Conservation (phyloP, 1,140 invertebrate genomes). For the Cotesia vestalis region DNA sequence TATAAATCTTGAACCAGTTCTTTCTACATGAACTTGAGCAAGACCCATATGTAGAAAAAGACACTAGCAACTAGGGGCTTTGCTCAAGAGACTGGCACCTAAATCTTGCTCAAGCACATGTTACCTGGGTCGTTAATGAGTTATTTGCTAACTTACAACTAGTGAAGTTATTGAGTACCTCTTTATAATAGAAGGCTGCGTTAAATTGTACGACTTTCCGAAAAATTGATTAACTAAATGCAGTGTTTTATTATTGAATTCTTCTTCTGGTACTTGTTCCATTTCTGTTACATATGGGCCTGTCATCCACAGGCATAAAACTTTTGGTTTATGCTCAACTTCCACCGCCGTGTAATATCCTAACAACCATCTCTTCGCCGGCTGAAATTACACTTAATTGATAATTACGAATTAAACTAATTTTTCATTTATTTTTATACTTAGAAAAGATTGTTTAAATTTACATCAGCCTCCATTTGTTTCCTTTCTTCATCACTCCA, state of each 20-base stretch:
- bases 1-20: too few relatives aligned
- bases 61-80: too few relatives aligned
- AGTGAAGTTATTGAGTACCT: conserved; percentile 49
- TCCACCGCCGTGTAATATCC: conserved; percentile 75
- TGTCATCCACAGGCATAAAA: conserved; percentile 74
- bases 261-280: conserved; percentile 65
- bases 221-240: conserved; percentile 65
- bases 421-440: neutral
- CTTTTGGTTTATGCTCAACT: conserved; percentile 72
- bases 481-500: conserved; percentile 65
- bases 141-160: conserved; percentile 43
- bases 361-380: conserved; percentile 65
- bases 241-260: conserved; percentile 62
- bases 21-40: too few relatives aligned
- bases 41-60: too few relatives aligned
- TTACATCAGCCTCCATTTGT: conserved; percentile 46
- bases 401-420: neutral
- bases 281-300: conserved; percentile 69
- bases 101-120: too few relatives aligned
- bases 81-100: too few relatives aligned
- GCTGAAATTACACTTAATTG: conserved; percentile 33
- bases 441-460: conserved; percentile 11
- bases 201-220: conserved; percentile 64
- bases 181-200: conserved; percentile 59
- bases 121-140: too few relatives aligned